Evolutionary conservation across 2,113 vertebrate genomes (phyloP), one percentile per base, ranked within the genome.

Genomic region (Forbesichthys agassizii): DNA sequence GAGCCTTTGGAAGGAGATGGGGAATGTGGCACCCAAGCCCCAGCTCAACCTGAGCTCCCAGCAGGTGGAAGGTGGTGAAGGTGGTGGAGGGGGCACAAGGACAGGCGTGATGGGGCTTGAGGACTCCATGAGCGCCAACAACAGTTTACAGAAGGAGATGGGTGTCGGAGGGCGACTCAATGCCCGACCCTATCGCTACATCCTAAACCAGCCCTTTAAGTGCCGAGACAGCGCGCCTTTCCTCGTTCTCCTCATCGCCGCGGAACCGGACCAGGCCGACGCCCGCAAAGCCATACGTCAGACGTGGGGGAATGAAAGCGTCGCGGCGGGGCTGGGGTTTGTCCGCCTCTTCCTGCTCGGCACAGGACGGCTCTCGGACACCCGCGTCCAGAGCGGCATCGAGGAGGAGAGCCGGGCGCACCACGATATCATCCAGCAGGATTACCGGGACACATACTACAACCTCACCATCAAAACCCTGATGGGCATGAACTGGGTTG

Each of bases 401-500:
- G 76, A 93, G 46, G 95, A 95, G 69, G 98, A 99, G 91, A 98
- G 96, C 77, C 90, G 84, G 14, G 80, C 95, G 59, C 80, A 96
- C 66, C 95, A 93, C 0, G 98, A 99, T 71, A 96, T 99, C 73
- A 93, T 99, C 82, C 98, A 99, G 79, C 96, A 97, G 80, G 95
- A 97, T 67, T 99, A 97, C 68, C 89, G 95, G 71, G 98, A 99
- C 78, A 98, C 96, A 0, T 99, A 99, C 69, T 96, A 96, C 67
- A 99, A 99, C 79, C 90, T 99, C 85, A 99, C 98, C 77, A 96
- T 96, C 88, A 99, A 99, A 88, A 99, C 98, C n/a, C 91, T 99
- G 18, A 98, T 99, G 98, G 97, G 96, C 58, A 96, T 99, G 95
- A 97, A 98, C 88, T 99, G 97, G 98, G 96, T 99, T 48, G 95